Percentiles rank a stretch among this genome's conserved stretches.
phyloP scores from a whole-genome alignment of 2,888 invertebrate genomes.

The Nysson spinosus region DNA sequence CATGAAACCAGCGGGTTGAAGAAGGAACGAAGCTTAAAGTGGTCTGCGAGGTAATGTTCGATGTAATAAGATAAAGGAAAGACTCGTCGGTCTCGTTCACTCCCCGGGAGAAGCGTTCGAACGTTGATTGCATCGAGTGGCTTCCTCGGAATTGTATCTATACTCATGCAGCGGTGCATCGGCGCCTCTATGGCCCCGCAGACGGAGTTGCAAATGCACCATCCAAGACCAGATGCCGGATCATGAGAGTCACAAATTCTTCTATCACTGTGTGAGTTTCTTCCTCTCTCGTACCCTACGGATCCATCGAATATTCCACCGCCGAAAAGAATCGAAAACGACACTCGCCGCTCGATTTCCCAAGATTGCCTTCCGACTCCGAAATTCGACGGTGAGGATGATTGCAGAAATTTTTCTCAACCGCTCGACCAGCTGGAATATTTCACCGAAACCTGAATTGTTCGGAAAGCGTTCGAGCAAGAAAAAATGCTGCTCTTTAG shows the following conservation, averaged over 20 bases:
- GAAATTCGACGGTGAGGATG: neutral
- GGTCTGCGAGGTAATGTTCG: constrained; percentile 22
- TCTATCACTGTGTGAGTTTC: constrained; percentile 1
- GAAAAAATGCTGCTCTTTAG: constrained; percentile 4
- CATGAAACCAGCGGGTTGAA: constrained; percentile 10
- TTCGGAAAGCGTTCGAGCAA: constrained; percentile 2
- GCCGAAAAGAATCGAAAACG: neutral
- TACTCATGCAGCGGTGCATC: constrained; percentile 37
- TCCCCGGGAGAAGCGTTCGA: constrained; percentile 30
- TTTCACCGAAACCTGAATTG: too few species aligned
- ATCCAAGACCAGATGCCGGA: constrained; percentile 19
- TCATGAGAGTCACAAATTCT: constrained; percentile 21
- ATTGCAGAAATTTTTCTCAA: constrained; percentile 8
- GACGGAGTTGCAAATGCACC: constrained; percentile 14
- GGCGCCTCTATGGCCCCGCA: constrained; percentile 26
- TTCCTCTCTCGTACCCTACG: neutral
- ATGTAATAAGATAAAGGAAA: constrained; percentile 38
- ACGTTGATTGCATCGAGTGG: constrained; percentile 69
- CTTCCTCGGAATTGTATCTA: constrained; percentile 68
- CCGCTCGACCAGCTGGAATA: too few species aligned
- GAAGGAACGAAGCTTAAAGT: constrained; percentile 19
- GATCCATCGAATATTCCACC: neutral
- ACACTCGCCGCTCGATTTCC: constrained; percentile 11
- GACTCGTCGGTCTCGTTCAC: constrained; percentile 11
- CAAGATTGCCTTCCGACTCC: constrained; percentile 1